Base-by-base conservation (phyloP, 92 coral and sea anemone genomes). In the Desmophyllum pertusum region DNA sequence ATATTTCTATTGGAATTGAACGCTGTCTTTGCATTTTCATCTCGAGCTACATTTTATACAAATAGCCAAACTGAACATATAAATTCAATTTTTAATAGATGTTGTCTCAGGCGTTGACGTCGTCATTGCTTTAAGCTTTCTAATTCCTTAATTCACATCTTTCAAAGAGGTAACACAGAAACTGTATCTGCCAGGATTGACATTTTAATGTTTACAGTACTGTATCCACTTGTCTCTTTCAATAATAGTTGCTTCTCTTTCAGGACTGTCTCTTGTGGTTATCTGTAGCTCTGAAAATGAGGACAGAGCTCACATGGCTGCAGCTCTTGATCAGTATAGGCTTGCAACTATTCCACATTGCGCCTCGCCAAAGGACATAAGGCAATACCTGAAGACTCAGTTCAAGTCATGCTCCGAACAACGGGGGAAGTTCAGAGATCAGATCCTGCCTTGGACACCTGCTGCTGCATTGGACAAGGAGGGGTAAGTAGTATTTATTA, bases 211-310 rank as follows among this genome's bases (percentile, higher is more conserved):
- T 29, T 41, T 19, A 5, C 55, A 67, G 27, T 72, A 55, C 37
- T 3, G 17, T 71, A 30, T 19, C 1, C 10, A 10, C 6, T 2
- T 42, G 41, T 66, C 31, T 36, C 72, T 35, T 66, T 64, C 21
- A 64, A 17, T 17, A 3, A 3, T 3, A 65, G 40, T 38, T 38
- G 18, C 40, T 61, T n/a, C 31, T 87, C 36, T 38, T 75, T 23
- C 73, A 95, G 98, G 82, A 18, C 76, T 88, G 21, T 85, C 84
- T 43, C 92, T 95, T 10, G 96, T 92, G 31, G 90, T 92, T 36
- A 88, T 94, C 62, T 94, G 95, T 69, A 88, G 98, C 50, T 88
- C 84, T 35, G 96, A 94, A 52, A 93, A 94, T 27, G 98, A 94
- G 70, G 94, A 91, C 76, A 88, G 87, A 39, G 90, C 98, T 14